Conservation (phyloP, 2,888 invertebrate genomes). For the Heliconius cydno region DNA sequence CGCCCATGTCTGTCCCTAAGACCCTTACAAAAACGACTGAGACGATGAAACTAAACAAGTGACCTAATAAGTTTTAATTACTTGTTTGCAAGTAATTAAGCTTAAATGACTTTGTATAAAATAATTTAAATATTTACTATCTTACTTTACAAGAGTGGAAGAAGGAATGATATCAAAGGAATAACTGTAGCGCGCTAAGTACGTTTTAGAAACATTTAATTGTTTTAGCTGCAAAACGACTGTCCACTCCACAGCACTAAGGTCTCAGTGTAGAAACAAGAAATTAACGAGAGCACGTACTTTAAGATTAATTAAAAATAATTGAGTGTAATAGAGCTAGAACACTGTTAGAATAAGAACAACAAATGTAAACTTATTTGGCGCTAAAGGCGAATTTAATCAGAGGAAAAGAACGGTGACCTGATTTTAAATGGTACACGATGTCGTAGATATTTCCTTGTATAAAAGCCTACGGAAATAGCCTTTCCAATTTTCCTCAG, state of each 20-base stretch:
- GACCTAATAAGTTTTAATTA: constrained; percentile 28
- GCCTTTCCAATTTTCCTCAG: constrained; percentile 20
- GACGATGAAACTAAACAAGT: constrained; percentile 14
- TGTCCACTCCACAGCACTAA: constrained; percentile 40
- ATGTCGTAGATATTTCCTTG: constrained; percentile 19
- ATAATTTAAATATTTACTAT: constrained; percentile 15
- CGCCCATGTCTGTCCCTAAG: too few relatives aligned
- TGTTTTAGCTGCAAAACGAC: constrained; percentile 39
- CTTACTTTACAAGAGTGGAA: neutral
- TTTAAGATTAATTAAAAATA: constrained; percentile 70
- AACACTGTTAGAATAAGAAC: constrained; percentile 48
- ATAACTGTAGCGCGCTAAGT: constrained; percentile 27
- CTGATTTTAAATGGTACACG: constrained; percentile 27
- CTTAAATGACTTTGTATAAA: neutral
- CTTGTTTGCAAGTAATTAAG: constrained; percentile 25
- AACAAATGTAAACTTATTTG: constrained; percentile 38
- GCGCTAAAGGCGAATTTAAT: constrained; percentile 32
- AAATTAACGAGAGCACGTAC: constrained; percentile 53
- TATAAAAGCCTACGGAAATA: constrained; percentile 25
- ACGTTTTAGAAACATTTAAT: constrained; percentile 38
- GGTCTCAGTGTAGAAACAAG: constrained; percentile 42
- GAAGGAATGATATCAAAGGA: neutral
- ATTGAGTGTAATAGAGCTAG: constrained; percentile 63
- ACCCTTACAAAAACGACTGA: neutral
- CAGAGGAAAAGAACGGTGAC: constrained; percentile 25